phyloP scores from a whole-genome alignment of 2,888 invertebrate species.

The Phengaris alcon region DNA sequence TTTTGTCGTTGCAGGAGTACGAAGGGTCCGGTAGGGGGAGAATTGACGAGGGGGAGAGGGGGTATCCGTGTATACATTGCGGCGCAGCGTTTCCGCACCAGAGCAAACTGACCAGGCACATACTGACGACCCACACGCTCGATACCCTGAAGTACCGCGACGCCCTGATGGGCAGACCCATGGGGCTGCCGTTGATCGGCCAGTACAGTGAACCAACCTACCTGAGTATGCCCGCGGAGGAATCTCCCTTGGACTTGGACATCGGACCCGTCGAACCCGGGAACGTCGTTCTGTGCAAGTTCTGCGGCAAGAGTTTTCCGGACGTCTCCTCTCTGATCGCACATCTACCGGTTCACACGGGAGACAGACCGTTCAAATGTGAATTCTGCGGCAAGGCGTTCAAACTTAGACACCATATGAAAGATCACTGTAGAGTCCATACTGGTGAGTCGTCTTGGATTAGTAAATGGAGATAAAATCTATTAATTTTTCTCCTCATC shows the following conservation, averaged over 20 bases:
- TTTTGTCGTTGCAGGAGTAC: conserved; percentile 94
- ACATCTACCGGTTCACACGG: conserved; percentile 93
- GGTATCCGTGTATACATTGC: conserved; percentile 93
- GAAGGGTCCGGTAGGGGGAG: conserved; percentile 83
- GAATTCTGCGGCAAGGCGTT: conserved; percentile 96
- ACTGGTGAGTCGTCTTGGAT: conserved; percentile 81
- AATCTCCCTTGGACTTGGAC: conserved; percentile 80
- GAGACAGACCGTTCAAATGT: conserved; percentile 94
- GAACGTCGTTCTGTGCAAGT: conserved; percentile 92
- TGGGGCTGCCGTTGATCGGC: conserved; percentile 65
- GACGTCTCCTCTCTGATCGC: conserved; percentile 93
- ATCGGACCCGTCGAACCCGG: conserved; percentile 82
- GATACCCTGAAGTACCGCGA: conserved; percentile 93
- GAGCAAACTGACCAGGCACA: conserved; percentile 93
- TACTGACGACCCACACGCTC: conserved; percentile 92
- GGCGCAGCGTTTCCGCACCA: conserved; percentile 92
- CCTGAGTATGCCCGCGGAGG: conserved; percentile 76
- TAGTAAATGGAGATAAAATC: not conserved
- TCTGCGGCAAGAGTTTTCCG: conserved; percentile 95
- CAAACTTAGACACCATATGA: conserved; percentile 95
- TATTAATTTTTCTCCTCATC: not conserved
- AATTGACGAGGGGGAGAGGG: conserved; percentile 74
- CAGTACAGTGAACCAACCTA: conserved; percentile 72
- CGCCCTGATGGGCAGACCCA: conserved; percentile 72
- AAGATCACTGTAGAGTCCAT: conserved; percentile 95